These are phyloP conservation scores for Taenioides sp. DNA, from an alignment of 2,797 vertebrate genomes.

Conservation along the genomic window DNA sequence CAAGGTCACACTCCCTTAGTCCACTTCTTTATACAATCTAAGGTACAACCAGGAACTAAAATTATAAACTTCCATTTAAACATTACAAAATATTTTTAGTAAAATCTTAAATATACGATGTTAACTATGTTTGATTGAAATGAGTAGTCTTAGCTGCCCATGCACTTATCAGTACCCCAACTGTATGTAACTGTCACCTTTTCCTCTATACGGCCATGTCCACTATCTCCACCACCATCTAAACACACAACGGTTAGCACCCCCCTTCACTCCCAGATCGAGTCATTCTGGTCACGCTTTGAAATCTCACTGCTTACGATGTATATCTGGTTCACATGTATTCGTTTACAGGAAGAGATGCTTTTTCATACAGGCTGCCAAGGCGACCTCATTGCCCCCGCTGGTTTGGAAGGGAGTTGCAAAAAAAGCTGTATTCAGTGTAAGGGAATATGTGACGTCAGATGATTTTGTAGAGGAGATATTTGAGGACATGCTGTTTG, in stretches of 20 bases:
- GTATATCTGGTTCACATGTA: slow-evolving; percentile 49
- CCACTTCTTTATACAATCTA: too few species aligned
- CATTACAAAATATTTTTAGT: too few species aligned
- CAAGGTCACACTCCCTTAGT: too few species aligned
- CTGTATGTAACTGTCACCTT: slow-evolving; percentile 36
- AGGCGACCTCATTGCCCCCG: slow-evolving; percentile 46
- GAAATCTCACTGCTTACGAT: slow-evolving; percentile 60
- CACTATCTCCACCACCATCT: slow-evolving; percentile 55
- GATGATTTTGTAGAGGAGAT: neutral
- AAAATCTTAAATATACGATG: too few species aligned
- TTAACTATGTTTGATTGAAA: too few species aligned
- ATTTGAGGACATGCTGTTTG: slow-evolving; percentile 53
- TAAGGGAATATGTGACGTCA: slow-evolving; percentile 50
- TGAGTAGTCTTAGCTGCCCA: too few species aligned
- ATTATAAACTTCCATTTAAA: too few species aligned
- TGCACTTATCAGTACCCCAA: slow-evolving; percentile 65
- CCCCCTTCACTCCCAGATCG: slow-evolving; percentile 13
- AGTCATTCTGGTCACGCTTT: slow-evolving; percentile 42
- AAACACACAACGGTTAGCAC: slow-evolving; percentile 27
- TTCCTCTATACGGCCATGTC: slow-evolving; percentile 47
- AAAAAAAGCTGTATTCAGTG: slow-evolving; percentile 16
- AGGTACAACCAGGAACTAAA: too few species aligned
- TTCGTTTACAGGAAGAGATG: slow-evolving; percentile 60
- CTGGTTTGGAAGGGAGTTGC: slow-evolving; percentile 14
- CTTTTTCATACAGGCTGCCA: slow-evolving; percentile 44